Percentiles rank a stretch among this genome's conserved stretches.
Evolutionary conservation across 2,797 vertebrate species (phyloP).

Genomic region (Pristis pectinata): DNA sequence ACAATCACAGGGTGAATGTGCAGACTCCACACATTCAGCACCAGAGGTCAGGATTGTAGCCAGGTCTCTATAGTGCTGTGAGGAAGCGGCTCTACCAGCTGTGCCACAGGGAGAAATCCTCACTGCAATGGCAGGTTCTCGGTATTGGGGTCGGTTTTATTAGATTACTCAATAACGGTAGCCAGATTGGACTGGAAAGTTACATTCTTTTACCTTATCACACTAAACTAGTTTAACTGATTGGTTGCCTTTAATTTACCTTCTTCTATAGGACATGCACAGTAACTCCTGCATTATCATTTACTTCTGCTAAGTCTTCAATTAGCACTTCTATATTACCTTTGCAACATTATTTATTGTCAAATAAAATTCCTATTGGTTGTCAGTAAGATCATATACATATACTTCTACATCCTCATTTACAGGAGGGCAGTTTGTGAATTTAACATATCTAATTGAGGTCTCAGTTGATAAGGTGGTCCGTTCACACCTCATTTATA

Average conservation of each 20-base stretch:
- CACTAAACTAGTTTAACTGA: not conserved
- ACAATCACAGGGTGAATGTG: no score
- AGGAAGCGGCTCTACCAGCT: no score
- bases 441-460: not conserved
- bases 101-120: no score
- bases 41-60: no score
- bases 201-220: not conserved
- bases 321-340: not conserved
- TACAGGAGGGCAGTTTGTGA: not conserved
- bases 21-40: no score
- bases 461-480: not conserved
- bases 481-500: not conserved
- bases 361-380: not conserved
- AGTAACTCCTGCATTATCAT: not conserved
- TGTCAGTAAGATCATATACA: not conserved
- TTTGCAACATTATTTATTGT: not conserved
- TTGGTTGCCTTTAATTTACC: not conserved
- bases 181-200: not conserved
- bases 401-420: not conserved
- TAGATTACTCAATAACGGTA: not conserved
- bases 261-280: not conserved
- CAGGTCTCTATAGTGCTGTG: no score
- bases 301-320: not conserved
- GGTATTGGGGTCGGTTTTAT: no score
- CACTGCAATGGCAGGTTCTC: no score